Evolutionary conservation across 2,888 invertebrate genomes (phyloP), one percentile per base, ranked within the genome.

Genomic region (Vanessa cardui): DNA sequence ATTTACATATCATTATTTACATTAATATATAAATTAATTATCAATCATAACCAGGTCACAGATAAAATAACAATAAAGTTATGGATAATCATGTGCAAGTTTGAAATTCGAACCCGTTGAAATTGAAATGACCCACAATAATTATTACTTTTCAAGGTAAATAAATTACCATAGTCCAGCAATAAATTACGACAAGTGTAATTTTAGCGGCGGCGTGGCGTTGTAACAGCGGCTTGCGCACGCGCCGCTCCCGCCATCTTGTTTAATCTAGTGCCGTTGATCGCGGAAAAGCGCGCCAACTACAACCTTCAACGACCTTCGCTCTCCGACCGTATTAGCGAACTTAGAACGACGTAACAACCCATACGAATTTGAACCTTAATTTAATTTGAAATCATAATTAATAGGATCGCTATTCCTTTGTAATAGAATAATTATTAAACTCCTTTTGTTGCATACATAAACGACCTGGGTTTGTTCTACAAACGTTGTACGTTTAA

Each of bases 271-370:
- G 88, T 87, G 89, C 89, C 88, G 89, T 89, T 89, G 91, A 91
- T 90, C 91, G 91, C 91, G 92, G 91, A 92, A 92, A 91, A 91
- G 90, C 92, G 87, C 87, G 89, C 89, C 92, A 91, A 90, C 90
- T 91, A 91, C 92, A 92, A 90, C 91, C 92, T 92, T 92, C 91
- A 92, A 91, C 92, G 92, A 92, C 92, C 92, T 92, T 92, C 92
- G 91, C 90, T 92, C 91, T 87, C 86, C 90, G 86, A 88, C 89
- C 89, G 87, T 80, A 78, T 82, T 78, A 78, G 80, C 81, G 79
- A 80, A 76, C 77, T 77, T 76, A 74, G 73, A 85, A 84, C 71
- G 76, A 61, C 67, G 64, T 46, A 75, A 73, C 64, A 64, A 46
- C 67, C 54, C 72, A 71, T 45, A 50, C 70, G 9, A 73, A 64